Conservation (phyloP, 2,888 invertebrate genomes). For the Apamea anceps region DNA sequence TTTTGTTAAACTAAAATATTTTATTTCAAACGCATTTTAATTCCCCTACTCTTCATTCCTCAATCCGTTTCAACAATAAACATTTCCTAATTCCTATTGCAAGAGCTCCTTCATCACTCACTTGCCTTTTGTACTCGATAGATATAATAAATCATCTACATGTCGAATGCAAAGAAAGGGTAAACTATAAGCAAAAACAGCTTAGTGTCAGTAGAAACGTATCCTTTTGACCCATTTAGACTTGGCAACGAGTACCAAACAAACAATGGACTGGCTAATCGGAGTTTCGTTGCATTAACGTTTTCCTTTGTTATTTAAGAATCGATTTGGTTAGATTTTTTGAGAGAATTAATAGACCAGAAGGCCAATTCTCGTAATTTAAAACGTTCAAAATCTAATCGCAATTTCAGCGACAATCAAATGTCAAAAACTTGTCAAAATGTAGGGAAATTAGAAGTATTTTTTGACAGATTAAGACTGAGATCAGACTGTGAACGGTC, state of each 20-base stretch:
- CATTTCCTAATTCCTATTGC: conserved; percentile 26
- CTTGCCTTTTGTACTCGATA: conserved; percentile 42
- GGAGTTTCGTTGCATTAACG: conserved; percentile 6
- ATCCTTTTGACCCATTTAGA: conserved; percentile 67
- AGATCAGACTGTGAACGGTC: too few relatives aligned
- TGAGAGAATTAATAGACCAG: neutral
- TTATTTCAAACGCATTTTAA: neutral
- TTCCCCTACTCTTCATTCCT: neutral
- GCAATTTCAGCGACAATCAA: too few relatives aligned
- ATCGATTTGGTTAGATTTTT: conserved; percentile 20
- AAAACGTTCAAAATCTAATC: too few relatives aligned
- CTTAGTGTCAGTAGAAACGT: conserved; percentile 46
- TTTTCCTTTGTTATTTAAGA: conserved; percentile 22
- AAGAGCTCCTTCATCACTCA: conserved; percentile 40
- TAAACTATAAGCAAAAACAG: conserved; percentile 55
- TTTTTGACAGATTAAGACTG: too few relatives aligned
- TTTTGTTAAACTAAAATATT: neutral
- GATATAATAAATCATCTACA: conserved; percentile 68
- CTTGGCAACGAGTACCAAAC: conserved; percentile 32
- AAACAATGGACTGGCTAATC: conserved; percentile 40
- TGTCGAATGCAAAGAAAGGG: conserved; percentile 66
- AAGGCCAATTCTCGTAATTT: too few relatives aligned
- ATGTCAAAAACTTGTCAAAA: too few relatives aligned
- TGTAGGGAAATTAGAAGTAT: too few relatives aligned
- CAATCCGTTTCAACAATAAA: neutral